Percentiles rank a stretch among this genome's conserved stretches.
phyloP scores from a whole-genome alignment of 2,888 invertebrate genomes.

The Latheticus oryzae region DNA sequence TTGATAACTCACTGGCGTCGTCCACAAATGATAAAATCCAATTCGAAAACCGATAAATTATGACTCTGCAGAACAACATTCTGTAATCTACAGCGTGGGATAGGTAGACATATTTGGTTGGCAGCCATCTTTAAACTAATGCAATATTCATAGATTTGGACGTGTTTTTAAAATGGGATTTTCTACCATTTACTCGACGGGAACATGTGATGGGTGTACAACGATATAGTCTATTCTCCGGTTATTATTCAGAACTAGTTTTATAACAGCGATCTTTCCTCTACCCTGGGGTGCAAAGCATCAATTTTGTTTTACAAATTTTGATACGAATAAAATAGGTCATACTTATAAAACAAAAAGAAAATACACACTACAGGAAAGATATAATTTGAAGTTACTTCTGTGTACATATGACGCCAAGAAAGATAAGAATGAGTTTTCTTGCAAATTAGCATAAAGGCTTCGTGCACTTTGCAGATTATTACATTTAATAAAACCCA shows the following conservation, averaged over 20 bases:
- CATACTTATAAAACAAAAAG: constrained; percentile 1
- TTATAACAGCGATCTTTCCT: constrained; percentile 10
- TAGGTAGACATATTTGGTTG: constrained; percentile 5
- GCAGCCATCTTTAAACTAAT: constrained; percentile 22
- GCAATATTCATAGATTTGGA: constrained; percentile 32
- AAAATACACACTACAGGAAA: constrained; percentile 1
- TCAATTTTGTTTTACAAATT: constrained; percentile 8
- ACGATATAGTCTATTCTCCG: constrained; percentile 15
- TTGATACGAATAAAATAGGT: no score
- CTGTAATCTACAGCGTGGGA: no score
- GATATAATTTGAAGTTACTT: constrained; percentile 4
- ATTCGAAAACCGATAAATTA: constrained; percentile 3
- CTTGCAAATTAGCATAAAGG: constrained; percentile 18
- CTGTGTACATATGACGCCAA: background rate
- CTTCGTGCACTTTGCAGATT: constrained; percentile 25
- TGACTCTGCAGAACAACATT: no score
- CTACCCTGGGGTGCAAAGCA: background rate
- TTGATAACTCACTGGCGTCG: no score
- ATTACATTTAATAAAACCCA: constrained; percentile 17
- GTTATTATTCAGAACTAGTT: constrained; percentile 27
- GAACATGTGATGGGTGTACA: background rate
- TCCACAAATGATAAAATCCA: constrained; percentile 2
- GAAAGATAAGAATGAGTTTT: constrained; percentile 4
- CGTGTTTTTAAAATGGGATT: constrained; percentile 29
- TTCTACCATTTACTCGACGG: no score